These are phyloP conservation scores for Trichonephila inaurata DNA, from an alignment of 1,140 invertebrate genomes.

Conservation along the genomic window DNA sequence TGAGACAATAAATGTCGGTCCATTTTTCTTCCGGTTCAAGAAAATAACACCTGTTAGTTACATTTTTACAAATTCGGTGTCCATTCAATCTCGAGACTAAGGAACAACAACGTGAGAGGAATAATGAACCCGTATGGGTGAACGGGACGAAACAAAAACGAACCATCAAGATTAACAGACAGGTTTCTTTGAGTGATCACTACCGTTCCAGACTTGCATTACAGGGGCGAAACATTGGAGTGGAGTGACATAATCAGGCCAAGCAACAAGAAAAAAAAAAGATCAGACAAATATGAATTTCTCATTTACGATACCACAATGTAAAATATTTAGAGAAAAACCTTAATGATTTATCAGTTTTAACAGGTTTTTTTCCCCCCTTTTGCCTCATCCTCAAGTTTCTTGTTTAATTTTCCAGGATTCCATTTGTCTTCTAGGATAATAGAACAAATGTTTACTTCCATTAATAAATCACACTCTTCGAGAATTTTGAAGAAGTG, in stretches of 20 bases:
- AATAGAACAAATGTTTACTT: too few species aligned
- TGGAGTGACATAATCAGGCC: constrained; percentile 4
- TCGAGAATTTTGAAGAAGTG: too few species aligned
- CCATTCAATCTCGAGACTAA: not conserved
- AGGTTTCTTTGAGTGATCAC: not conserved
- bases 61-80: not conserved
- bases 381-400: not conserved
- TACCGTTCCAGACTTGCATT: not conserved
- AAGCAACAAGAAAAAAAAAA: not conserved
- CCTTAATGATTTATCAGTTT: not conserved
- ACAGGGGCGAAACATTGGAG: not conserved
- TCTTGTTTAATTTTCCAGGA: not conserved
- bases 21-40: not conserved
- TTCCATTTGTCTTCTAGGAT: not conserved
- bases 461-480: too few species aligned
- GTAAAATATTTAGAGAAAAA: not conserved
- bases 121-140: not conserved
- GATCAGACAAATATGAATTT: not conserved
- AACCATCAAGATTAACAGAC: not conserved
- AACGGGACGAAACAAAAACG: not conserved
- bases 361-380: not conserved
- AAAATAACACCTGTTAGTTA: not conserved
- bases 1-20: too few species aligned
- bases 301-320: not conserved
- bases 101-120: not conserved